These are phyloP conservation scores for Morphnarchus princeps DNA, from an alignment of 2,113 vertebrate species.

Conservation along the genomic window DNA sequence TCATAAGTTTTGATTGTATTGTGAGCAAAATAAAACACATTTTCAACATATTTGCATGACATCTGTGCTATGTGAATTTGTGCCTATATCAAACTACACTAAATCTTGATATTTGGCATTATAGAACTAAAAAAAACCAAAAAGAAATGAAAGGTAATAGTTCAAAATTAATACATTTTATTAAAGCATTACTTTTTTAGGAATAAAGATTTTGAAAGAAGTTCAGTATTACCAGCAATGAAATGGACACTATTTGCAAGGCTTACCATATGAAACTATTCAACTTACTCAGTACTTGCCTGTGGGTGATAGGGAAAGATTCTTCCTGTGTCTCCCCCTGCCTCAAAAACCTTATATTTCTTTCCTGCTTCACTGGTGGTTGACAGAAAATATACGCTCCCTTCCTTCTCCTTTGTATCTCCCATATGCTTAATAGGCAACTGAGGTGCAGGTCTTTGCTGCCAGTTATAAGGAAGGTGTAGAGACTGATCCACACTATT, in stretches of 20 bases:
- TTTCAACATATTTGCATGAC: not conserved
- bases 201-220: not conserved
- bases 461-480: not conserved
- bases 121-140: not conserved
- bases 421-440: not conserved
- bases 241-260: not conserved
- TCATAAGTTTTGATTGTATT: not conserved
- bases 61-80: not conserved
- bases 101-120: not conserved
- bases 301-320: not conserved
- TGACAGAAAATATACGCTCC: not conserved
- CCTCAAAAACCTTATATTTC: not conserved
- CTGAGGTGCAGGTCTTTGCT: not conserved
- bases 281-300: not conserved
- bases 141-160: not conserved
- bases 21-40: not conserved
- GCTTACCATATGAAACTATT: not conserved
- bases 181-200: not conserved
- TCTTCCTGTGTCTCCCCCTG: not conserved
- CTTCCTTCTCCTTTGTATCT: not conserved
- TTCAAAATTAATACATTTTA: not conserved
- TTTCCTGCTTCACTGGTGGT: not conserved
- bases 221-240: not conserved
- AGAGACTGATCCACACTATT: not conserved
- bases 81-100: not conserved